phyloP scores from a whole-genome alignment of 2,888 invertebrate species.

The Brachyopa scutellaris region DNA sequence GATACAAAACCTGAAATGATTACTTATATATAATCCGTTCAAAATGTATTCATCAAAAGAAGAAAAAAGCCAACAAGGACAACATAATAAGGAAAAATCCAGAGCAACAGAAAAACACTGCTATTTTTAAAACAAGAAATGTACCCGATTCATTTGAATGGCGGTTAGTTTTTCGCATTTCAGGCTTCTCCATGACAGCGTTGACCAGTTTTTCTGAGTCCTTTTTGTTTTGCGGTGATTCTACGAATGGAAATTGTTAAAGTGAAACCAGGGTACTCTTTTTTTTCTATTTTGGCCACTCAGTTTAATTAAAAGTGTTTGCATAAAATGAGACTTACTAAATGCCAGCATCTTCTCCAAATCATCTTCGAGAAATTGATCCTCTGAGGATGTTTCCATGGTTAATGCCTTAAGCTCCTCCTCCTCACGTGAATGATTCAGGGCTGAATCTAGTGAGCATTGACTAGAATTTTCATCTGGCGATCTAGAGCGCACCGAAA shows the following conservation, averaged over 20 bases:
- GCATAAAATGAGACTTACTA: constrained; percentile 76
- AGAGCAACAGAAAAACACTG: constrained; percentile 63
- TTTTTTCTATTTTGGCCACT: constrained; percentile 7
- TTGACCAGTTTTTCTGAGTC: constrained; percentile 66
- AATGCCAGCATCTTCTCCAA: constrained; percentile 77
- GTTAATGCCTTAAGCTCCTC: constrained; percentile 86
- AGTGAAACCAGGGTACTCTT: constrained; percentile 12
- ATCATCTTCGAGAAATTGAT: constrained; percentile 77
- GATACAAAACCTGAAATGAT: constrained; percentile 84
- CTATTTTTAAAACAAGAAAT: constrained; percentile 62
- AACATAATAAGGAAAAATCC: constrained; percentile 31
- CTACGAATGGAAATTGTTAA: constrained; percentile 63
- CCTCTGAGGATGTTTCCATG: constrained; percentile 82
- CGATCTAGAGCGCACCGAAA: constrained; percentile 89
- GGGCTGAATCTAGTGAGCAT: constrained; percentile 92
- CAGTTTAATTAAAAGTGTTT: background rate
- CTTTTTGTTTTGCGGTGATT: constrained; percentile 67
- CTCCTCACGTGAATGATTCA: constrained; percentile 93
- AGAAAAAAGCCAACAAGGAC: constrained; percentile 40
- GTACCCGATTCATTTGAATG: constrained; percentile 82
- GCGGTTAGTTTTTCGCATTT: constrained; percentile 80
- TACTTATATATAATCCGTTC: background rate
- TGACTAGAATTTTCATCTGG: constrained; percentile 88
- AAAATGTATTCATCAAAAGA: too few relatives aligned
- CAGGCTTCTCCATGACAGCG: constrained; percentile 76